Evolutionary conservation across 2,797 vertebrate genomes (phyloP).

Genomic region (Trachurus trachurus): DNA sequence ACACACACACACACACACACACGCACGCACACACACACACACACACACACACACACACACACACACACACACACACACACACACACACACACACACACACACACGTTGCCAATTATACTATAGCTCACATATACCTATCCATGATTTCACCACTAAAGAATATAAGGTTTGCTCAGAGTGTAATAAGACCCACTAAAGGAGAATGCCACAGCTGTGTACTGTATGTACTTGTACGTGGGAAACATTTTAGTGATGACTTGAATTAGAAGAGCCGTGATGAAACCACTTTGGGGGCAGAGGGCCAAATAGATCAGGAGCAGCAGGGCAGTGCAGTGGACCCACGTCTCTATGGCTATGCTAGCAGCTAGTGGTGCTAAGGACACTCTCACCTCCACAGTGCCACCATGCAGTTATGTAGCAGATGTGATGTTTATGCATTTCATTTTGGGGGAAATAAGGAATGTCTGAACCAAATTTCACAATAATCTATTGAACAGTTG

Average conservation of each 20-base stretch:
- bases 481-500: neutral
- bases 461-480: neutral
- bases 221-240: constrained; percentile 16
- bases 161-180: neutral
- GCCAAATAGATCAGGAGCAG: constrained; percentile 3
- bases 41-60: neutral
- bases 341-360: neutral
- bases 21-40: neutral
- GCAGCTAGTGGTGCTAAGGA: neutral
- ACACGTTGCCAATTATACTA: neutral
- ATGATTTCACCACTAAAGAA: neutral
- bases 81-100: neutral
- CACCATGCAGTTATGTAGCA: neutral
- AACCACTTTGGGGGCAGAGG: constrained; percentile 20
- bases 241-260: constrained; percentile 46
- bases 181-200: neutral
- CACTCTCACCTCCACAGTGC: neutral
- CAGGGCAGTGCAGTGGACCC: neutral
- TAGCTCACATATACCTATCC: neutral
- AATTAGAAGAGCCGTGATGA: constrained; percentile 43
- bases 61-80: neutral
- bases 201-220: neutral
- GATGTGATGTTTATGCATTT: neutral
- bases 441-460: neutral
- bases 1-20: neutral